phyloP scores from a whole-genome alignment of 2,888 invertebrate genomes.

The Dexiosoma caninum region DNA sequence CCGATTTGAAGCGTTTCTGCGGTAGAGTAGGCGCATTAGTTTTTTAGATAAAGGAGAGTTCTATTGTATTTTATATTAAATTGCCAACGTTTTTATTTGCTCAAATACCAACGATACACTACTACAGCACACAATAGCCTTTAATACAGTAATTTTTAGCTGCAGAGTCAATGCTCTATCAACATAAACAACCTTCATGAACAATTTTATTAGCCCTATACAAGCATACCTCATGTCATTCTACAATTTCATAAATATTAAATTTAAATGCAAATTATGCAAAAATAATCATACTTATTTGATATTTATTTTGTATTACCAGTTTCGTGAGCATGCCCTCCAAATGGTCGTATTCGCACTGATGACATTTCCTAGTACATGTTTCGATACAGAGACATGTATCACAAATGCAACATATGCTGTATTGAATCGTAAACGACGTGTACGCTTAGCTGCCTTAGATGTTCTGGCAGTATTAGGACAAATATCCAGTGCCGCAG shows the following conservation, averaged over 20 bases:
- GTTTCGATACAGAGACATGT: constrained; percentile 81
- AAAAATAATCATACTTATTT: neutral
- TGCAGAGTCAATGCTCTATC: too few species aligned
- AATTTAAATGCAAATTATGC: constrained; percentile 2
- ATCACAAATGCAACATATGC: constrained; percentile 76
- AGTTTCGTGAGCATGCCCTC: constrained; percentile 86
- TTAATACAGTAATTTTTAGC: too few species aligned
- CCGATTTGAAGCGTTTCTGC: too few species aligned
- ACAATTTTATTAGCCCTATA: too few species aligned
- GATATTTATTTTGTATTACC: constrained; percentile 32
- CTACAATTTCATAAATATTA: neutral
- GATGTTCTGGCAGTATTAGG: constrained; percentile 89
- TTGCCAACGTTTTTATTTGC: too few species aligned
- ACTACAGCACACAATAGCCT: too few species aligned
- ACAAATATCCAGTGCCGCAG: constrained; percentile 83
- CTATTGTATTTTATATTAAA: too few species aligned
- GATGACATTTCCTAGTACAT: constrained; percentile 87
- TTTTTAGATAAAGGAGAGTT: too few species aligned
- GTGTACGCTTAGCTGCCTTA: constrained; percentile 87
- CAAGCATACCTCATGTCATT: neutral
- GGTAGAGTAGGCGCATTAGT: too few species aligned
- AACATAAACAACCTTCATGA: too few species aligned
- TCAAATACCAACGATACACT: too few species aligned
- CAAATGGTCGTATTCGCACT: constrained; percentile 87
- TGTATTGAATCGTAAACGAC: constrained; percentile 82